These are phyloP conservation scores for Agonopterix subpropinquella DNA, from an alignment of 2,888 invertebrate species.

Conservation along the genomic window DNA sequence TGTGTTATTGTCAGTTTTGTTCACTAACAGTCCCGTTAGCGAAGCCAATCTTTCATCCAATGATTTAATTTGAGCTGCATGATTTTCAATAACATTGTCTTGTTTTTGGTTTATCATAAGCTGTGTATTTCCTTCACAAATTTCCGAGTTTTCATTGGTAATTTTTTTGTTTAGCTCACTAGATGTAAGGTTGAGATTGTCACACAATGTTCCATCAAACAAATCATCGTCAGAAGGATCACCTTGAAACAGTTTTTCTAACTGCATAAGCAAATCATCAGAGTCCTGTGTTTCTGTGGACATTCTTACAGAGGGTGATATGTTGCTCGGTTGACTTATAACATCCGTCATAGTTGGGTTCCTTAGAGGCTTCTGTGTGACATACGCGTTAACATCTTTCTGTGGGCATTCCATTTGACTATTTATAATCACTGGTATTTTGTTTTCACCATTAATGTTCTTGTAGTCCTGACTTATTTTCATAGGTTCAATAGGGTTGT, in stretches of 20 bases:
- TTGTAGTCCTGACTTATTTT: background rate
- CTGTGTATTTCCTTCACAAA: background rate
- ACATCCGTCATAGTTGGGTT: background rate
- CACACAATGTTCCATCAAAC: conserved; percentile 49
- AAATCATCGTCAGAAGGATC: conserved; percentile 59
- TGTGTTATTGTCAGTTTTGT: conserved; percentile 24
- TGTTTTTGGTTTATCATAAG: conserved; percentile 12
- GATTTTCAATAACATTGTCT: conserved; percentile 32
- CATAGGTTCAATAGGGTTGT: background rate
- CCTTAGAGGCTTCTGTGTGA: background rate
- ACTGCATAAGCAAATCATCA: conserved; percentile 53
- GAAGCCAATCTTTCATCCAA: conserved; percentile 53
- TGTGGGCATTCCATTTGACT: conserved; percentile 17
- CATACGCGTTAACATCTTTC: conserved; percentile 8
- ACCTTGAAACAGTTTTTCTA: conserved; percentile 62
- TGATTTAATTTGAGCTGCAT: conserved; percentile 45
- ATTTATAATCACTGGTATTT: conserved; percentile 26
- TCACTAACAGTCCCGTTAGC: conserved; percentile 39
- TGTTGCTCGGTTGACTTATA: too few relatives aligned
- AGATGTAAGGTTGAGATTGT: conserved; percentile 26
- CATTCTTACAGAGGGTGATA: conserved; percentile 14
- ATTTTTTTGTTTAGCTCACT: background rate
- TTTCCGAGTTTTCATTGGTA: too few relatives aligned
- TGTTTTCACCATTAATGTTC: conserved; percentile 3
- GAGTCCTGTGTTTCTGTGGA: conserved; percentile 37